A percentile compares a stretch with the other conserved stretches of the same genome.
Conservation (phyloP, 2,113 vertebrate genomes). For the Lycaon pictus region DNA sequence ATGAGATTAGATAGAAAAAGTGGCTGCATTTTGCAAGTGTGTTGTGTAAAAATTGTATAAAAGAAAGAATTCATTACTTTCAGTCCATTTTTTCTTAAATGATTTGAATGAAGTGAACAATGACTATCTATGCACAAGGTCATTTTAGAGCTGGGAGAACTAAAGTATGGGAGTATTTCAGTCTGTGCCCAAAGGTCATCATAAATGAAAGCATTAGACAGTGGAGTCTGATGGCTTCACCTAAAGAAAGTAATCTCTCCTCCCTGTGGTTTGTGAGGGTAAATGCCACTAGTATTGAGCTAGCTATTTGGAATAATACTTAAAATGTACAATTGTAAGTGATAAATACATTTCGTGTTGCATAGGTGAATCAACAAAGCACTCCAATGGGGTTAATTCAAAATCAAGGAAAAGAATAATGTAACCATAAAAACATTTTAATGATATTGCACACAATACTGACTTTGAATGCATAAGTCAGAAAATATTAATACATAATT, state of each 20-base stretch:
- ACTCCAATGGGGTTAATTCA: conserved; percentile 60
- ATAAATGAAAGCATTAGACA: neutral
- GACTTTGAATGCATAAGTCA: conserved; percentile 55
- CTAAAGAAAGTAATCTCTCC: neutral
- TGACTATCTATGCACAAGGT: accelerated
- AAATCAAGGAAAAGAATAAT: conserved; percentile 76
- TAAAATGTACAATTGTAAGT: neutral
- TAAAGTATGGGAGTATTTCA: neutral
- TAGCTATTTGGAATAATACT: neutral
- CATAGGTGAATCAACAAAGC: conserved; percentile 28
- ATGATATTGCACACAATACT: conserved; percentile 72
- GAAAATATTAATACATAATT: conserved; percentile 70
- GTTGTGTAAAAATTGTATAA: neutral
- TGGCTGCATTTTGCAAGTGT: neutral
- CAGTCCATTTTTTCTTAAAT: neutral
- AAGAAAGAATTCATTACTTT: conserved; percentile 4
- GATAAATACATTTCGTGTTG: neutral
- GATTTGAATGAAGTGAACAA: neutral
- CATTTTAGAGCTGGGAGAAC: neutral
- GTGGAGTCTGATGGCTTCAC: neutral
- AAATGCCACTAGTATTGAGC: neutral
- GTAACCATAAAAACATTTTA: conserved; percentile 80
- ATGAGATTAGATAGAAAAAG: conserved; percentile 15
- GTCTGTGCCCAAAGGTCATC: neutral
- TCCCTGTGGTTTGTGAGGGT: neutral